A percentile compares a stretch with the other conserved stretches of the same genome.
These are phyloP conservation scores for Onychorhynchus coronatus DNA, from an alignment of 2,113 vertebrate species.

Conservation along the genomic window DNA sequence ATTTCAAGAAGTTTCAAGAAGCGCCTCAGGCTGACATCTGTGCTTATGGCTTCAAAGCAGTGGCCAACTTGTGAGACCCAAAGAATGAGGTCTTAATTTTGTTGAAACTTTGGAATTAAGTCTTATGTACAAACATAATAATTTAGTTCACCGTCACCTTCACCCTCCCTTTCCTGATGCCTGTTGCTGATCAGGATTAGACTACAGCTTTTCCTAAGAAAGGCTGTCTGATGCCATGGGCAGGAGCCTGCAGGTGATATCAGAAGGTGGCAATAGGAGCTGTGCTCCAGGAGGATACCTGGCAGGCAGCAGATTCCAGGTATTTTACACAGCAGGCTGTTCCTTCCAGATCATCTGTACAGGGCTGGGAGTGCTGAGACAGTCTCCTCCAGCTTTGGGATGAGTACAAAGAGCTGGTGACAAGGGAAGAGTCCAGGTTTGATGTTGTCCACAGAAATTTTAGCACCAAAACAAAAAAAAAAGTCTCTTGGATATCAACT, in stretches of 20 bases:
- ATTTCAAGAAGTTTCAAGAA: neutral
- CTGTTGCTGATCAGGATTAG: neutral
- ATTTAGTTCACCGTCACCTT: neutral
- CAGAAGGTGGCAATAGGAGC: neutral
- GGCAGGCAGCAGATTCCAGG: neutral
- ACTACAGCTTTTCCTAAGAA: neutral
- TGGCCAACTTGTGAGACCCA: neutral
- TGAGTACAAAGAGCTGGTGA: neutral
- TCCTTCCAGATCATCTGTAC: neutral
- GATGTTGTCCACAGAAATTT: neutral
- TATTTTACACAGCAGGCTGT: neutral
- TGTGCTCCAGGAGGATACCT: neutral
- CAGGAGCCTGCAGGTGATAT: neutral
- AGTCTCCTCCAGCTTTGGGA: neutral
- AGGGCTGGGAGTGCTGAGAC: neutral
- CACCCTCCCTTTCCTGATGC: neutral
- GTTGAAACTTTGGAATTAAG: neutral
- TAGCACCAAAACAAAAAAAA: neutral
- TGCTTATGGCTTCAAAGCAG: neutral
- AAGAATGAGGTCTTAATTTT: neutral
- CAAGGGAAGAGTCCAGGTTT: neutral
- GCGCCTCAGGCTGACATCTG: neutral
- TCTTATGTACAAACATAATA: accelerated
- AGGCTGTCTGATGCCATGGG: accelerated
- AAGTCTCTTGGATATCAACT: neutral